A percentile compares a stretch with the other conserved stretches of the same genome.
Conservation (phyloP, 2,113 vertebrate genomes). For the Alectura lathami region DNA sequence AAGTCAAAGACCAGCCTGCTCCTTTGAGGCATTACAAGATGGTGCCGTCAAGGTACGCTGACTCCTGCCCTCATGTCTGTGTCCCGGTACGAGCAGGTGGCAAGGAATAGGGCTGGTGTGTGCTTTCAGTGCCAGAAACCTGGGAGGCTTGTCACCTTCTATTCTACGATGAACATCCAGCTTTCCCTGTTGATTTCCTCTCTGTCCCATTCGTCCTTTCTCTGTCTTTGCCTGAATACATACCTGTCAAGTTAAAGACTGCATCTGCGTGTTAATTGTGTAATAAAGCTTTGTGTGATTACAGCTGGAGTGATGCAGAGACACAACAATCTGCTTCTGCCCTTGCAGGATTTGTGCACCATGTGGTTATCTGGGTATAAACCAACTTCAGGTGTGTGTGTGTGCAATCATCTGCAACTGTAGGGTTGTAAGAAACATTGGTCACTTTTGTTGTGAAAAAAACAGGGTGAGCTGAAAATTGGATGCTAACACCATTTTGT, state of each 20-base stretch:
- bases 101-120: not conserved
- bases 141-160: not conserved
- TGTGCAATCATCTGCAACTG: not conserved
- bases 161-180: not conserved
- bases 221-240: not conserved
- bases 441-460: not conserved
- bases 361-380: not conserved
- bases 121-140: not conserved
- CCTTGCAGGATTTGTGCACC: not conserved
- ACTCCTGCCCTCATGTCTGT: not conserved
- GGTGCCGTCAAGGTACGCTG: not conserved
- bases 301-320: not conserved
- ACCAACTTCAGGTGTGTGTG: not conserved
- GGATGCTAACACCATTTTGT: not conserved
- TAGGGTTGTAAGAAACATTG: not conserved
- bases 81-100: not conserved
- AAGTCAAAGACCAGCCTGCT: not conserved
- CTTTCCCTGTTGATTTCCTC: not conserved
- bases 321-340: not conserved
- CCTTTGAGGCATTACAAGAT: not conserved
- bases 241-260: not conserved
- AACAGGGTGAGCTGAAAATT: not conserved
- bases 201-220: not conserved
- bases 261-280: not conserved
- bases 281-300: not conserved